phyloP scores from a whole-genome alignment of 2,797 vertebrate species.

The Propithecus deckenii region DNA sequence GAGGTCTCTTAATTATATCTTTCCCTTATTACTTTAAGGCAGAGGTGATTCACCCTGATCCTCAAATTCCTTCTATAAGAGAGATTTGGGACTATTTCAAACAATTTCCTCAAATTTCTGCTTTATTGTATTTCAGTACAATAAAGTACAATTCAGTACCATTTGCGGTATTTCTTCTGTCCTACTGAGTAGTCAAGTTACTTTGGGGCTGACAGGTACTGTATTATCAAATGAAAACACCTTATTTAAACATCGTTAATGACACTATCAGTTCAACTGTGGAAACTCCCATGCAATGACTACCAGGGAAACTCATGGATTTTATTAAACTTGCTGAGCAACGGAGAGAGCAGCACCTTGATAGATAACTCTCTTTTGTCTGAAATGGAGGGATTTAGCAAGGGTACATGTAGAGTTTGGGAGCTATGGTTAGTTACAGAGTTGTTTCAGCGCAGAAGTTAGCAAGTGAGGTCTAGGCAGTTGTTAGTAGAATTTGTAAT shows the following conservation, averaged over 20 bases:
- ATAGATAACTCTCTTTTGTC: neutral
- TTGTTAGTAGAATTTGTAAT: neutral
- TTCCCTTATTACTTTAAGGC: neutral
- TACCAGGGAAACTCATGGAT: neutral
- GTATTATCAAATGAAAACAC: neutral
- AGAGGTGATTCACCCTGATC: neutral
- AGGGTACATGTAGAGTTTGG: neutral
- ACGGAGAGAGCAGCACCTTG: neutral
- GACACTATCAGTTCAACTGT: neutral
- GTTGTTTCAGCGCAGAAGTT: neutral
- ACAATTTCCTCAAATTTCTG: neutral
- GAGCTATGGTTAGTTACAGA: neutral
- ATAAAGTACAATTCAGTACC: neutral
- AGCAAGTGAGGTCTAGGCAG: neutral
- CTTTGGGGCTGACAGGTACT: neutral
- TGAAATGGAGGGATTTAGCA: neutral
- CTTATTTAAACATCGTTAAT: neutral
- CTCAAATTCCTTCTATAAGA: neutral
- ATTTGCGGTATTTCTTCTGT: neutral
- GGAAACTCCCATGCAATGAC: neutral
- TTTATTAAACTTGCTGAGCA: neutral
- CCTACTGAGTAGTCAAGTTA: neutral
- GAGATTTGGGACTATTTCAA: neutral
- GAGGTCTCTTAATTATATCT: slow-evolving; percentile 14
- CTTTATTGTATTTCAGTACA: neutral